These are phyloP conservation scores for Notolabrus celidotus DNA, from an alignment of 2,797 vertebrate species.

Conservation along the genomic window DNA sequence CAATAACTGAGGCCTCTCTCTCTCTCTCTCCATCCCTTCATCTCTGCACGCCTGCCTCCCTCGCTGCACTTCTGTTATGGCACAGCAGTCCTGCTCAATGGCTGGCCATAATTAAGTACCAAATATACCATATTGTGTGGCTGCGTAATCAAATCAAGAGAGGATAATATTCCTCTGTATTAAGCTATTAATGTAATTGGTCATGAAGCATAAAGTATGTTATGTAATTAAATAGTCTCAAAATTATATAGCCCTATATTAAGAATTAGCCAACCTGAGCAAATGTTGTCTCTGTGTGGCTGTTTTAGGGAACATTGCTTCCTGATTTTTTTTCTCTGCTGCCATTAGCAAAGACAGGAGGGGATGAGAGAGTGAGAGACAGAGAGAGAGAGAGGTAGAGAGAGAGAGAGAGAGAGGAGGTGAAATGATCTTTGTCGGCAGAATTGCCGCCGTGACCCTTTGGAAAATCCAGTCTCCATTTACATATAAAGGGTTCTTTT, in stretches of 20 bases:
- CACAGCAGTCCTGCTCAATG: slow-evolving; percentile 94
- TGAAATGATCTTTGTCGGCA: slow-evolving; percentile 93
- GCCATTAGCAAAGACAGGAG: slow-evolving; percentile 94
- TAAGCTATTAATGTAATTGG: slow-evolving; percentile 99
- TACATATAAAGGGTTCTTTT: slow-evolving; percentile 99
- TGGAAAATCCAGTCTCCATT: slow-evolving; percentile 94
- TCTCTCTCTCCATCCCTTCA: slow-evolving; percentile 50
- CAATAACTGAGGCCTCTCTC: slow-evolving; percentile 88
- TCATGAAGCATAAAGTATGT: slow-evolving; percentile 99
- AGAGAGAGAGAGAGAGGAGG: slow-evolving; percentile 81
- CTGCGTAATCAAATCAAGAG: slow-evolving; percentile 99
- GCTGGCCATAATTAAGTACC: slow-evolving; percentile 99
- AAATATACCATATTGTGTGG: slow-evolving; percentile 99
- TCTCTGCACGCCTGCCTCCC: slow-evolving; percentile 76
- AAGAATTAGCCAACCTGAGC: slow-evolving; percentile 99
- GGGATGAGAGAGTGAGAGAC: slow-evolving; percentile 85
- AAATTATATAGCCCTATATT: slow-evolving; percentile 99
- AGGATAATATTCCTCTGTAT: slow-evolving; percentile 99
- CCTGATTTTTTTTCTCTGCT: slow-evolving; percentile 82
- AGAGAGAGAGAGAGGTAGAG: slow-evolving; percentile 68
- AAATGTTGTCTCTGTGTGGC: slow-evolving; percentile 99
- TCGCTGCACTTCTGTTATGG: slow-evolving; percentile 88
- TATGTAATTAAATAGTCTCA: slow-evolving; percentile 99
- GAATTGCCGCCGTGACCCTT: slow-evolving; percentile 91
- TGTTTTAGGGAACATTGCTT: slow-evolving; percentile 99